Percentiles rank a stretch among this genome's conserved stretches.
These are phyloP conservation scores for Chrysocyon brachyurus DNA, from an alignment of 2,797 vertebrate species.

Conservation along the genomic window DNA sequence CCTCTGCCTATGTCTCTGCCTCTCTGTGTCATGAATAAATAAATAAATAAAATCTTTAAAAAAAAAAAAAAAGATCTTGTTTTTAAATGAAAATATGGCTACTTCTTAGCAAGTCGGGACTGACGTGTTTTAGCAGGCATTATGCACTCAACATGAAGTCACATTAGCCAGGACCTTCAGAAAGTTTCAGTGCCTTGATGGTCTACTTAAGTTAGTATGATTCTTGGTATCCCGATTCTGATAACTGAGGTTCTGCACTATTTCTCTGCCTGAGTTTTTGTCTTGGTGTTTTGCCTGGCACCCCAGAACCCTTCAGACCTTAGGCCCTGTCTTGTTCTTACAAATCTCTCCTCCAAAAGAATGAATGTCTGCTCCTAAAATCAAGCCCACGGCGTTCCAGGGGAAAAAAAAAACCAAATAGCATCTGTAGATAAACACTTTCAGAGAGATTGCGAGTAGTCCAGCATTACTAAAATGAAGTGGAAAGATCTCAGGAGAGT, in stretches of 20 bases:
- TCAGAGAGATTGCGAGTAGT: not conserved
- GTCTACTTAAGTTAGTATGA: not conserved
- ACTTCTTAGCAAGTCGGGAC: not conserved
- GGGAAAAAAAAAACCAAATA: not conserved
- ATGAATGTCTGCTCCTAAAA: slow-evolving; percentile 28
- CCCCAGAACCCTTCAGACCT: not conserved
- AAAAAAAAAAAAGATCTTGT: not conserved
- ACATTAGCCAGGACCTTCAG: not conserved
- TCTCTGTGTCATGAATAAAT: too few relatives aligned
- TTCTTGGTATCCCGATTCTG: not conserved
- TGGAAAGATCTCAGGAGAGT: not conserved
- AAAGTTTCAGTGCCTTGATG: not conserved
- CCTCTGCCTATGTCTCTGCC: too few relatives aligned
- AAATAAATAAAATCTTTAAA: too few relatives aligned
- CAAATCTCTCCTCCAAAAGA: slow-evolving; percentile 45
- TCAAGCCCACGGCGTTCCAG: slow-evolving; percentile 39
- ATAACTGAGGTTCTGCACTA: not conserved
- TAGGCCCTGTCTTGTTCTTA: slow-evolving; percentile 33
- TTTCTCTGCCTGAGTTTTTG: not conserved
- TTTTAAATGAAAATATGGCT: slow-evolving; percentile 10
- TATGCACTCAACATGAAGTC: not conserved
- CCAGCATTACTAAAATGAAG: slow-evolving; percentile 9
- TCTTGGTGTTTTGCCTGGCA: not conserved
- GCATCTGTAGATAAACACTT: not conserved
- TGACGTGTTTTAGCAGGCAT: not conserved